Evolutionary conservation across 1,140 invertebrate species (phyloP), one percentile per base, ranked within the genome.

Genomic region (Apis laboriosa): DNA sequence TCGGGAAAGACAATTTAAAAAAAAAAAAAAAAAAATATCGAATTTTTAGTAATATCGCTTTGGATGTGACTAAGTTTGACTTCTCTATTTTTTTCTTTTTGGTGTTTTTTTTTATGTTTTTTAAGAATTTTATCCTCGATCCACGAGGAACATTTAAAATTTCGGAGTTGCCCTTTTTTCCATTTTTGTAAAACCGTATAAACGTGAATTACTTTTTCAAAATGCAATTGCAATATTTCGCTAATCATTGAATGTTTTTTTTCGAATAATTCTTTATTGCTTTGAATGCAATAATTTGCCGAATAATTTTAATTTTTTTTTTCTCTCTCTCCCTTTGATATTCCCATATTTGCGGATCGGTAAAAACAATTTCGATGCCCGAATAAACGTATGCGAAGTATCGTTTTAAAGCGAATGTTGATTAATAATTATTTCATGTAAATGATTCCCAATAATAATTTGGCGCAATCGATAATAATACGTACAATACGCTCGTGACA

Each of bases 351-450:
- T 9, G 13, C 19, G 2, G 9, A 43, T n/a, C 17, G 4, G 9
- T 67, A 43, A 43, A 43, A 43, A 43, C 34, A 4, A 43, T 43
- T 43, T 43, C 34, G 34, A 43, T 19, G 3, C 3, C 7, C 15
- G 21, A 19, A 13, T 12, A 34, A 67, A n/a, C 21, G 43, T 1
- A 49, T 43, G 34, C 34, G 4, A 43, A 43, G 5, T 7, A 43
- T 43, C 34, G 34, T 43, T 43, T 43, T 43, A 43, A 43, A 43
- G 66, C 2, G 12, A 68, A n/a, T 1, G 5, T 34, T 49, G 66
- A 49, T 68, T 49, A n/a, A 68, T 63, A 63, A 63, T 63, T n/a
- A 49, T 43, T 68, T n/a, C 9, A n/a, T 13, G 43, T 68, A 68
- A 43, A 67, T 67, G 4, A 5, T 5, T 11, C 9, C 17, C 24